Evolutionary conservation across 2,888 invertebrate species (phyloP), one percentile per base, ranked within the genome.

Genomic region (Poecilus cupreus): DNA sequence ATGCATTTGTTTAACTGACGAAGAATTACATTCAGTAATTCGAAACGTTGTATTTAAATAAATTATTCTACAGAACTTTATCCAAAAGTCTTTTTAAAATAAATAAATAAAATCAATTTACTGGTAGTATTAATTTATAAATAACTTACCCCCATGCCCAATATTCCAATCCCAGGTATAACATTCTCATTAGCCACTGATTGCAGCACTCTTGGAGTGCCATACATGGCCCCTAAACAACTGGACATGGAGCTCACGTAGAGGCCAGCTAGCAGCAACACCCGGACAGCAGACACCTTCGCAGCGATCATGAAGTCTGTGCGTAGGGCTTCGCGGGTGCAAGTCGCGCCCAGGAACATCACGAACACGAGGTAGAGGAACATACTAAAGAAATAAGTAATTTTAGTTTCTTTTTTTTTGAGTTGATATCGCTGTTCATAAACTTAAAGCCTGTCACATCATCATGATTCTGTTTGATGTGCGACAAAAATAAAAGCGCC

Each of bases 201-300:
- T 89, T 98, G 98, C 32, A 98, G 90, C 0, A 98, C 97, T 84
- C 98, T 92, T 0, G 98, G 98, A 0, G 98, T 97, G 2, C 98
- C 98, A 87, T 98, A 98, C 94, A 98, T 96, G 43, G 98, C 97
- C 10, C 98, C 98, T 85, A 98, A 92, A 87, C 98, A 97, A 64
- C 97, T 97, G 54, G 98, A 98, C 92, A 98, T 96, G 16, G 98
- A 98, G 77, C 97, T 97, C 13, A 98, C 97, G 89, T 98, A 99
- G 76, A 98, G 92, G 18, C 98, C 98, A 79, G 97, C 95, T 46
- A 98, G 90, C 82, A 98, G 92, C 49, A 98, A 89, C 75, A 98
- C 94, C 78, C 94, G 92, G 49, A 95, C 92, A 0, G 95, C 95
- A 0, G 96, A 96, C 72, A 98, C 97, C 87, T 96, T 96, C 51